Conservation (phyloP, 1,140 invertebrate species). For the Aphis craccivora region DNA sequence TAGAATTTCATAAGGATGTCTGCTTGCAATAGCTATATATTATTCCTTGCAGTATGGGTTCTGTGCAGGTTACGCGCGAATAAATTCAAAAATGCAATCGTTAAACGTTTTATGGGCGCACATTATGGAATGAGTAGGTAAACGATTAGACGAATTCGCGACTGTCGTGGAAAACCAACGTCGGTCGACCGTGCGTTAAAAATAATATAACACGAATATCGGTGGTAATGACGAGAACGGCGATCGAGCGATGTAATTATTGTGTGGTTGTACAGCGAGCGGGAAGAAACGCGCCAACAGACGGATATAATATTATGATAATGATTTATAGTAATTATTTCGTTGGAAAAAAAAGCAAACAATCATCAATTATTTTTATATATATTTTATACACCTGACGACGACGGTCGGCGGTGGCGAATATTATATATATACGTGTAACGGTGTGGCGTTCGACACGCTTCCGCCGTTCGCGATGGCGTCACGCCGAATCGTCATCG, state of each 20-base stretch:
- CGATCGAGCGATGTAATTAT: neutral
- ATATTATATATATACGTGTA: neutral
- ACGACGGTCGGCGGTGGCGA: neutral
- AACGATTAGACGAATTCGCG: neutral
- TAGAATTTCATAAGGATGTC: too few species aligned
- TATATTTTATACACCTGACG: neutral
- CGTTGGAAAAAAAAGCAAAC: neutral
- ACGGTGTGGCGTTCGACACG: neutral
- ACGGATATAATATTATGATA: neutral
- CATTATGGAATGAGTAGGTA: neutral
- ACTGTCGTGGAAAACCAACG: neutral
- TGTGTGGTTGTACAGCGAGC: neutral
- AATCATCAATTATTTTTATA: constrained; percentile 13
- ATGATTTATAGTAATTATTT: neutral
- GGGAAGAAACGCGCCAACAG: neutral
- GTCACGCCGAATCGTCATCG: neutral
- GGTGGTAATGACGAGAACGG: neutral
- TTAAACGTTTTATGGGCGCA: neutral
- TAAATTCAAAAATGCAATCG: neutral
- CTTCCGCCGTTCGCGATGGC: neutral
- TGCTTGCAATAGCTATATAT: neutral
- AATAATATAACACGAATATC: neutral
- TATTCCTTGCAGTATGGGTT: neutral
- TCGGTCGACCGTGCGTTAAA: neutral
- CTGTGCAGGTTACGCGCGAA: neutral